A percentile compares a stretch with the other conserved stretches of the same genome.
These are phyloP conservation scores for Karalla daura DNA, from an alignment of 2,797 vertebrate species.

Conservation along the genomic window DNA sequence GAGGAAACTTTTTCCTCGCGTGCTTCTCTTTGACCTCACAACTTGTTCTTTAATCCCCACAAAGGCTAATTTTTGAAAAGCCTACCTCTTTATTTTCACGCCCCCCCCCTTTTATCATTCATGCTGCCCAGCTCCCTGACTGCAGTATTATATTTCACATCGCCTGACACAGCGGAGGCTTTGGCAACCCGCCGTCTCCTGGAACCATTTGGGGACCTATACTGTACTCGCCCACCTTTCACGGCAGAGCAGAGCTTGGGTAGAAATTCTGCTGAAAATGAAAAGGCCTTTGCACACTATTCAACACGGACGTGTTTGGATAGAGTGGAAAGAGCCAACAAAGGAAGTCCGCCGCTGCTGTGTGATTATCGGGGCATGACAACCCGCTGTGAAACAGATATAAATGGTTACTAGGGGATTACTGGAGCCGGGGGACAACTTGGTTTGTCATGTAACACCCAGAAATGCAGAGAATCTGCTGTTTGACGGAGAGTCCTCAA, in stretches of 20 bases:
- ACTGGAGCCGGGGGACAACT: constrained; percentile 42
- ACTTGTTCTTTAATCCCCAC: constrained; percentile 36
- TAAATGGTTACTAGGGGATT: constrained; percentile 52
- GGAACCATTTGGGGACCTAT: constrained; percentile 24
- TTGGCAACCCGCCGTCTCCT: constrained; percentile 32
- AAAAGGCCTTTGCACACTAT: constrained; percentile 44
- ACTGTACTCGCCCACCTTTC: constrained; percentile 30
- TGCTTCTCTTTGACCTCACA: constrained; percentile 1
- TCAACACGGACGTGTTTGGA: constrained; percentile 49
- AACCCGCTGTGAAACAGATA: constrained; percentile 53
- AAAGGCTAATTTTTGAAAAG: constrained; percentile 34
- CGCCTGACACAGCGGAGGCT: constrained; percentile 39
- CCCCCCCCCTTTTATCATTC: not conserved
- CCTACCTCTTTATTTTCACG: constrained; percentile 26
- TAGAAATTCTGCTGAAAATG: constrained; percentile 29
- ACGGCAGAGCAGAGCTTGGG: constrained; percentile 39
- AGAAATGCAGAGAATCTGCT: constrained; percentile 22
- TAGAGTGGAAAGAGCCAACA: constrained; percentile 45
- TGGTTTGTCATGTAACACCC: constrained; percentile 38
- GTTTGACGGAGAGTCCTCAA: constrained; percentile 18
- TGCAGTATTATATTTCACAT: constrained; percentile 38
- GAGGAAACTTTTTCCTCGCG: constrained; percentile 28
- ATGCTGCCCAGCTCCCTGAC: constrained; percentile 10
- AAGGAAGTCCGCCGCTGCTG: constrained; percentile 35
- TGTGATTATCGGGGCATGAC: constrained; percentile 66